Conservation (phyloP, 2,113 vertebrate genomes). For the Furnarius figulus region DNA sequence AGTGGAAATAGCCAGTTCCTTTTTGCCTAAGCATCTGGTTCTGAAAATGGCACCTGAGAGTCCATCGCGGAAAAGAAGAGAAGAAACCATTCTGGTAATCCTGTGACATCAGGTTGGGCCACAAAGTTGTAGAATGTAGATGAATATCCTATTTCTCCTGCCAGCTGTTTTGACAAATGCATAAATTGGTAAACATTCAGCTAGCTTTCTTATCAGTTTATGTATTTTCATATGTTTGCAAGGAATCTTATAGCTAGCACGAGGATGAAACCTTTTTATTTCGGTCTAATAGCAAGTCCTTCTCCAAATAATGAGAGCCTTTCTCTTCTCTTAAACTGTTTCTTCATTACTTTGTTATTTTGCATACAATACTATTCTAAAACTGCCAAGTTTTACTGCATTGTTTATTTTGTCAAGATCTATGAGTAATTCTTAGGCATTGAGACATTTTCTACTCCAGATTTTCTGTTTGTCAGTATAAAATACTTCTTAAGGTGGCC, state of each 20-base stretch:
- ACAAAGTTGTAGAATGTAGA: neutral
- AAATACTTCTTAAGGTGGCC: neutral
- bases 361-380: neutral
- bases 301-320: neutral
- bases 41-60: neutral
- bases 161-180: neutral
- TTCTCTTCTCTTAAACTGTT: neutral
- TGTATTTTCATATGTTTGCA: neutral
- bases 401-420: neutral
- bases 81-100: neutral
- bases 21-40: neutral
- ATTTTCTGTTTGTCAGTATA: neutral
- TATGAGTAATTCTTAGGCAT: neutral
- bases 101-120: neutral
- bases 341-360: neutral
- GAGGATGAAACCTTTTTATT: neutral
- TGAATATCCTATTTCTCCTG: neutral
- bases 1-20: accelerated
- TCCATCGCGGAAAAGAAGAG: neutral
- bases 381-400: neutral
- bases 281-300: neutral
- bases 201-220: neutral
- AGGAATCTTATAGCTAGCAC: neutral
- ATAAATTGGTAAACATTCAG: neutral
- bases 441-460: neutral